Base-by-base conservation (phyloP, 2,113 vertebrate genomes). In the Hippotragus niger region DNA sequence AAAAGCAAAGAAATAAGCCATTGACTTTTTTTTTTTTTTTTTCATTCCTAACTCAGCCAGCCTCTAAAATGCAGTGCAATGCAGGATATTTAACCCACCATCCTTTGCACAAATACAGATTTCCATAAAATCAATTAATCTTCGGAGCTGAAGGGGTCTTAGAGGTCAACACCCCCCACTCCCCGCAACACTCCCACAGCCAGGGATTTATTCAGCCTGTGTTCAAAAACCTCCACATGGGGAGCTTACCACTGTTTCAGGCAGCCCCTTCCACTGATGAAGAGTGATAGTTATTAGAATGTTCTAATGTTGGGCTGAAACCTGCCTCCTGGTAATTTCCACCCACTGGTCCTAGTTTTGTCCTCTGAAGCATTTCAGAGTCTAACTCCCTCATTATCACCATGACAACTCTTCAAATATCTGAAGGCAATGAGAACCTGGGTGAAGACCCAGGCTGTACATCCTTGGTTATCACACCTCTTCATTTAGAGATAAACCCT, bases 41-140 rank as follows among this genome's bases (percentile, higher is more conserved):
- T 96, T 88, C 45, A 94, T 97, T 85, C 81, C 90, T 94, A 95
- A 93, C 74, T 97, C 89, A 64, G 43, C 25, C 40, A 85, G 94
- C 76, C 82, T 94, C 94, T 86, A 97, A 94, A 96, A 88, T 76
- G 76, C 57, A 92, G n/a, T 81, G 92, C 94, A 92, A 91, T 40
- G 71, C 78, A 91, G 64, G 93, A 60, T 89, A 83, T 96, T 86
- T 97, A 89, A 89, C 96, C 87, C 36, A 67, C 76, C 40, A 86
- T 84, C 83, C 58, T 96, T 94, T 91, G 88, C 91, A 62, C 94
- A 95, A 96, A 97, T 45, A 94, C 52, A 94, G 60, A 96, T 97
- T 97, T 97, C 96, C 95, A 97, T 97, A 94, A 97, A 98, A 97
- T 97, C 97, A 97, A 97, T 98, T 97, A 95, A 96, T 97, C 95